These are phyloP conservation scores for Hermodice carunculata DNA, from an alignment of 2,888 invertebrate genomes.

Conservation along the genomic window DNA sequence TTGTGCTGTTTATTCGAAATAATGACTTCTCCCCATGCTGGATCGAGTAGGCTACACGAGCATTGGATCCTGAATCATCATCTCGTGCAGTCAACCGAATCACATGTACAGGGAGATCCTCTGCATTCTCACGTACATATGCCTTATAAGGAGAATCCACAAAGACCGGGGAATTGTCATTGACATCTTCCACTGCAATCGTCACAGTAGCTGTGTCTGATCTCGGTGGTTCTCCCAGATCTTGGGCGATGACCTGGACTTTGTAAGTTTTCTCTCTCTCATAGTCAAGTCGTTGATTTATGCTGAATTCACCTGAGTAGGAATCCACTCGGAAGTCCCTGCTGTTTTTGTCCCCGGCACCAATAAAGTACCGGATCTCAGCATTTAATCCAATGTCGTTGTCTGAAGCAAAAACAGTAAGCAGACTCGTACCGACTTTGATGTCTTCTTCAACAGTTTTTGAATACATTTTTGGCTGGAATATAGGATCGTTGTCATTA, in stretches of 20 bases:
- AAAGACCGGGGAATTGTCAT: constrained; percentile 94
- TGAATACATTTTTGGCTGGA: constrained; percentile 81
- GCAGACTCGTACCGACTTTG: constrained; percentile 90
- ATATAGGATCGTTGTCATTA: constrained; percentile 58
- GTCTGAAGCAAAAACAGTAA: constrained; percentile 79
- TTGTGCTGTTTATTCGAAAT: constrained; percentile 76
- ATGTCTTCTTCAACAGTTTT: constrained; percentile 88
- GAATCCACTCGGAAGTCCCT: constrained; percentile 73
- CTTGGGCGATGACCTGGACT: constrained; percentile 86
- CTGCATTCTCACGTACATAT: constrained; percentile 84
- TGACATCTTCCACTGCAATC: constrained; percentile 89
- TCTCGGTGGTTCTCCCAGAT: constrained; percentile 73
- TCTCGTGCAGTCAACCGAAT: constrained; percentile 85
- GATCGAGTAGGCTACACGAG: constrained; percentile 89
- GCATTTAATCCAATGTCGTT: constrained; percentile 85
- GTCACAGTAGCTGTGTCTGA: constrained; percentile 81
- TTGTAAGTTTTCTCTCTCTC: constrained; percentile 89
- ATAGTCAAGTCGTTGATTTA: constrained; percentile 93
- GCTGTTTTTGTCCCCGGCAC: constrained; percentile 77
- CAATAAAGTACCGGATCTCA: constrained; percentile 91
- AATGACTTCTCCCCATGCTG: constrained; percentile 89
- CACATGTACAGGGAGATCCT: constrained; percentile 73
- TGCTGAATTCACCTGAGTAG: constrained; percentile 89
- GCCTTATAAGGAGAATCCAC: constrained; percentile 94
- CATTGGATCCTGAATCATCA: constrained; percentile 73